These are phyloP conservation scores for Python bivittatus DNA, from an alignment of 2,113 vertebrate species.

Conservation along the genomic window DNA sequence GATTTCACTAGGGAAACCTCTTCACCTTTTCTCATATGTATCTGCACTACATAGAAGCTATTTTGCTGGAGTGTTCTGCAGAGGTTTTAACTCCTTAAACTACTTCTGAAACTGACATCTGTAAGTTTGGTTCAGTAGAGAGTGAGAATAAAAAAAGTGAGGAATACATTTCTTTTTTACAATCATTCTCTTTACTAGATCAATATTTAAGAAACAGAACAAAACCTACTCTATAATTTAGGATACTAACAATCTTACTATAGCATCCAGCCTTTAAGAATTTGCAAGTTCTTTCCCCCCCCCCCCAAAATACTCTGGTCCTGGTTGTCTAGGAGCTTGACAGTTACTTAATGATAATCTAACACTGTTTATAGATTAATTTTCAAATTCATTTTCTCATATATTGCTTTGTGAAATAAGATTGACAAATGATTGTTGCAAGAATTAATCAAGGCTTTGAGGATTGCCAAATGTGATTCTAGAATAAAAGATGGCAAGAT, in stretches of 20 bases:
- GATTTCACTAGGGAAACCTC: not conserved
- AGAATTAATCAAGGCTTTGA: not conserved
- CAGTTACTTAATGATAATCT: not conserved
- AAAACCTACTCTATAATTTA: not conserved
- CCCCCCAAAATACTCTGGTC: not conserved
- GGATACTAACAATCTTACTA: not conserved
- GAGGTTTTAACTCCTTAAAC: not conserved
- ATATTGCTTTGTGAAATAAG: not conserved
- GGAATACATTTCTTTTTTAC: not conserved
- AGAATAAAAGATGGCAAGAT: not conserved
- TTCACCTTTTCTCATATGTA: not conserved
- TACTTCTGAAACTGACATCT: constrained; percentile 3
- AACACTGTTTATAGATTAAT: not conserved
- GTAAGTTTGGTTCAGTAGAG: not conserved
- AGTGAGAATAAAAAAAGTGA: not conserved
- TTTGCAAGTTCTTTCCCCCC: not conserved
- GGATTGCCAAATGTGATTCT: not conserved
- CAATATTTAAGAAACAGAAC: not conserved
- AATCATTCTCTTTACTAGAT: constrained; percentile 8
- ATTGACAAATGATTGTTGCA: not conserved
- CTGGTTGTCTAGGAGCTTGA: not conserved
- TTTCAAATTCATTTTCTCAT: not conserved
- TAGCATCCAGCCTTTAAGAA: not conserved
- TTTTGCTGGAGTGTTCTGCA: not conserved
- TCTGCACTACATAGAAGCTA: not conserved